Conservation (phyloP, 2,888 invertebrate species). For the Spisula subtruncata region DNA sequence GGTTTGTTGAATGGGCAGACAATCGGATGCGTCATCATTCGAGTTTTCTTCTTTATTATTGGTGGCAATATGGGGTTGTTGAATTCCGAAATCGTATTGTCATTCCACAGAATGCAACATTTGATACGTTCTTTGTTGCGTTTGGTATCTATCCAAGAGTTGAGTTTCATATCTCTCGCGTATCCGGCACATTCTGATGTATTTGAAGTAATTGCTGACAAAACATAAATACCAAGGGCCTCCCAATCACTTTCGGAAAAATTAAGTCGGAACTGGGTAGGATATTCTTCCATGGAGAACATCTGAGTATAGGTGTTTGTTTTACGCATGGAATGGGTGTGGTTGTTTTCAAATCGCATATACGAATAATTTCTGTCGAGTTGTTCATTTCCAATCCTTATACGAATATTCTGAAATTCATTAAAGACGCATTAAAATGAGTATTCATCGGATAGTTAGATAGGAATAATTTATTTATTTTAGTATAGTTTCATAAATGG, state of each 20-base stretch:
- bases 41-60: neutral
- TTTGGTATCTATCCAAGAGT: slow-evolving; percentile 12
- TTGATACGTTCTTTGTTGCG: neutral
- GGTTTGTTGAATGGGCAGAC: slow-evolving; percentile 23
- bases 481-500: too few species aligned
- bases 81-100: slow-evolving; percentile 20
- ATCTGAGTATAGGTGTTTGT: too few species aligned
- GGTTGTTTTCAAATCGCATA: too few species aligned
- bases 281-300: neutral
- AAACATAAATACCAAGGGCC: neutral
- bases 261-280: neutral
- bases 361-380: too few species aligned
- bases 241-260: neutral
- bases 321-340: too few species aligned
- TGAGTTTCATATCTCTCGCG: slow-evolving; percentile 2
- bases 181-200: neutral
- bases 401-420: too few species aligned
- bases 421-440: too few species aligned
- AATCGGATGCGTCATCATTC: neutral
- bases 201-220: slow-evolving; percentile 19
- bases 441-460: too few species aligned
- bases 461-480: too few species aligned
- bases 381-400: too few species aligned
- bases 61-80: neutral
- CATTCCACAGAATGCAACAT: slow-evolving; percentile 15